These are phyloP conservation scores for Itoplectis maculator DNA, from an alignment of 2,888 invertebrate species.

Conservation along the genomic window DNA sequence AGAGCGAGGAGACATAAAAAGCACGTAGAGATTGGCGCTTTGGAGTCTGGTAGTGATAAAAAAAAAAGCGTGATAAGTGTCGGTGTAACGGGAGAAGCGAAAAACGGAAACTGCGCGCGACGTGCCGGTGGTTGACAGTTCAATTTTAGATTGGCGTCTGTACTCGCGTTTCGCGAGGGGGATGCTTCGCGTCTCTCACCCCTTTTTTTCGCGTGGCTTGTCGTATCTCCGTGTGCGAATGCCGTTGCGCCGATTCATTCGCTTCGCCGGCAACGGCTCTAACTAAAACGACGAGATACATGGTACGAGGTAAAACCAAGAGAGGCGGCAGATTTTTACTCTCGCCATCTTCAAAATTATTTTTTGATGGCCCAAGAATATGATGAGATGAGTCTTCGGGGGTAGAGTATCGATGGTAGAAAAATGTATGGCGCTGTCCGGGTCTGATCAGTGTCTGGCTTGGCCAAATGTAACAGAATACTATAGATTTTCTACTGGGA, in stretches of 20 bases:
- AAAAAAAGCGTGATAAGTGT: slow-evolving; percentile 57
- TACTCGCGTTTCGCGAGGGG: slow-evolving; percentile 37
- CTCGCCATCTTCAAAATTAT: no score
- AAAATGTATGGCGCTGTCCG: no score
- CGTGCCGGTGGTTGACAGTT: slow-evolving; percentile 63
- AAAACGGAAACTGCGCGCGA: slow-evolving; percentile 61
- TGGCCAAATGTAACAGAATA: no score
- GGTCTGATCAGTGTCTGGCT: no score
- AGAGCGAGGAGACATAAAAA: neutral
- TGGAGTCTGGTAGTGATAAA: slow-evolving; percentile 13
- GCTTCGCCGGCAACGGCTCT: slow-evolving; percentile 14
- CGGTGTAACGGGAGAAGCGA: slow-evolving; percentile 31
- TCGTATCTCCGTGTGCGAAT: neutral
- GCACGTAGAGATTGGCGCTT: neutral
- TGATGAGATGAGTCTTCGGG: no score
- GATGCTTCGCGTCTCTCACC: slow-evolving; percentile 41
- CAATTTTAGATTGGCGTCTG: slow-evolving; percentile 66
- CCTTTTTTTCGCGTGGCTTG: slow-evolving; percentile 36
- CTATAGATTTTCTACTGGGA: no score
- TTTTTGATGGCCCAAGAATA: no score
- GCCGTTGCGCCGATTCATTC: slow-evolving; percentile 28
- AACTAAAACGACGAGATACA: slow-evolving; percentile 6
- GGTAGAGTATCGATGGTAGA: no score
- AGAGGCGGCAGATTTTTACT: neutral
- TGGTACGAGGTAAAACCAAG: slow-evolving; percentile 12